A percentile compares a stretch with the other conserved stretches of the same genome.
Conservation (phyloP, 2,888 invertebrate genomes). For the Lepidocyrtoides sp. region DNA sequence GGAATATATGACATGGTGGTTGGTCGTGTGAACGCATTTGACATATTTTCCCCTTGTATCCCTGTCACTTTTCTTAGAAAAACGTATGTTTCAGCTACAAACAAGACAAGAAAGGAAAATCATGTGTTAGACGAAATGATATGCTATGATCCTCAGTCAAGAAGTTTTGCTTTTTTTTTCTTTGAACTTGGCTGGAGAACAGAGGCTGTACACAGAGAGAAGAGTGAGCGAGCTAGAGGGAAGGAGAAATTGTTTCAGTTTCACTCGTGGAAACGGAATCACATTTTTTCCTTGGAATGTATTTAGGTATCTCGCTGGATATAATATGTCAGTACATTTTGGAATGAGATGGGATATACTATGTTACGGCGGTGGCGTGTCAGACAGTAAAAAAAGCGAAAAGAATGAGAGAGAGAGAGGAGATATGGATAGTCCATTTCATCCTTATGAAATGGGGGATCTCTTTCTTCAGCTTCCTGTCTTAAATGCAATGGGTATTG, state of each 20-base stretch:
- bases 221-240: too few species aligned
- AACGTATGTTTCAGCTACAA: conserved; percentile 21
- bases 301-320: too few species aligned
- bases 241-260: conserved; percentile 6
- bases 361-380: conserved; percentile 1
- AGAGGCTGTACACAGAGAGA: neutral
- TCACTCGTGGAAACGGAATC: neutral
- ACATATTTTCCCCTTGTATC: conserved; percentile 43
- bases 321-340: too few species aligned
- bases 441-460: conserved; percentile 36
- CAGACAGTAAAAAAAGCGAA: conserved; percentile 1
- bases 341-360: neutral
- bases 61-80: conserved; percentile 46
- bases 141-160: neutral
- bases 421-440: conserved; percentile 51
- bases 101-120: conserved; percentile 21
- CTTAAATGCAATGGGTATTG: conserved; percentile 70
- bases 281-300: too few species aligned
- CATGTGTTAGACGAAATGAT: neutral
- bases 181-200: neutral
- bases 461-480: conserved; percentile 65
- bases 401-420: neutral
- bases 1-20: conserved; percentile 14
- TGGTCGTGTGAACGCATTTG: conserved; percentile 56
- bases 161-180: conserved; percentile 22